Base-by-base conservation (phyloP, 2,888 invertebrate species). In the Drosophila pegasa region DNA sequence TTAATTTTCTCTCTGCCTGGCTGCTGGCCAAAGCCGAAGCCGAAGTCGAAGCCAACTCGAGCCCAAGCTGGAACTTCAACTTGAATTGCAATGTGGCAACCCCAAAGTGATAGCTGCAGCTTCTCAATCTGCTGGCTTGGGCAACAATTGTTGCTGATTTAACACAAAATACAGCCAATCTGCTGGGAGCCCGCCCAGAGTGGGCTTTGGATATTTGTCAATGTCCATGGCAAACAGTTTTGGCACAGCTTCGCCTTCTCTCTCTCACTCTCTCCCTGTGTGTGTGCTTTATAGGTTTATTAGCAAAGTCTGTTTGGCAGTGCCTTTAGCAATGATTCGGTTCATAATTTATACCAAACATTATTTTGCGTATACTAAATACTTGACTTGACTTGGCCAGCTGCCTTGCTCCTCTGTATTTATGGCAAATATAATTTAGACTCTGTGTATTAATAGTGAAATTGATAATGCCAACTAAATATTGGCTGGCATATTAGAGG, bases 131-230 rank as follows among this genome's bases (percentile, higher is more conserved):
- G 50, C 60, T 51, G 70, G 77, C 69, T 71, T 69, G 63, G 70
- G 62, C 70, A 80, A 81, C 87, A 87, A 82, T 87, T 87, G 82
- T 82, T 82, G 81, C 82, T 87, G 85, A 82, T 72, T 82, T 75
- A 84, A 84, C 87, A 84, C 67, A 87, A 82, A 82, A 75, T 78
- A 71, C 87, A 87, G 87, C 75, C 85, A 82, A 82, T 87, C 75
- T 72, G 58, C 60, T 63, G 41, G 51, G 51, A 10, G 47, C 22
- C 33, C 8, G 51, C 62, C 41, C 22, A 27, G 12, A 45, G 27
- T n/a, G n/a, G n/a, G n/a, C 69, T 68, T 77, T 80, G 80, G 69
- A 77, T 78, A 87, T 82, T 82, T 87, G 78, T 82, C 81, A 84
- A 78, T 84, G 81, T 72, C 68, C 58, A 63, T 22, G 54, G 65